These are phyloP conservation scores for Penaeus japonicus DNA, from an alignment of 1,140 invertebrate genomes.

Conservation along the genomic window DNA sequence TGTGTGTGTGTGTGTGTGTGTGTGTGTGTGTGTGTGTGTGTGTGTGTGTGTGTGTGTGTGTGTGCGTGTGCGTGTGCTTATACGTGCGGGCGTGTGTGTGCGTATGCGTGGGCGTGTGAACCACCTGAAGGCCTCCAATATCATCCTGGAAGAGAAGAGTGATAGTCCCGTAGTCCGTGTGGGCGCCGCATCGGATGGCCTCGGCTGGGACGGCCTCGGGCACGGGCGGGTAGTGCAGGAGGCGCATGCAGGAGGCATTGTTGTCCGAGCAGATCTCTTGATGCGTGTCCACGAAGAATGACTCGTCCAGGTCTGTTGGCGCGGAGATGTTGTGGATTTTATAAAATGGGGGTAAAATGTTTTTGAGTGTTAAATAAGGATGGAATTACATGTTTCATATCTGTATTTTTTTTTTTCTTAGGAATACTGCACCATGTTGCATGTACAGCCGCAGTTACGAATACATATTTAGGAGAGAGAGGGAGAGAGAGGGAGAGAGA, in stretches of 20 bases:
- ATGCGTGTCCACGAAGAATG: slow-evolving; percentile 72
- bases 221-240: slow-evolving; percentile 75
- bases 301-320: slow-evolving; percentile 60
- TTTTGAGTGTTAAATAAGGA: too few species aligned
- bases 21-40: too few species aligned
- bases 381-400: background rate
- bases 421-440: background rate
- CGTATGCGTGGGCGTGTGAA: too few species aligned
- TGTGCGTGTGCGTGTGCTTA: too few species aligned
- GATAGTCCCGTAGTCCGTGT: slow-evolving; percentile 78
- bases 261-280: slow-evolving; percentile 71
- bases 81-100: too few species aligned
- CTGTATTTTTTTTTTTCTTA: too few species aligned
- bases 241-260: slow-evolving; percentile 74
- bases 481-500: too few species aligned
- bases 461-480: background rate
- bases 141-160: slow-evolving; percentile 75
- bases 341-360: too few species aligned
- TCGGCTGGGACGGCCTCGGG: slow-evolving; percentile 62
- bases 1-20: too few species aligned
- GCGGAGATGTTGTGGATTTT: too few species aligned
- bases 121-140: slow-evolving; percentile 65
- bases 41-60: too few species aligned
- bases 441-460: too few species aligned
- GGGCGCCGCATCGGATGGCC: slow-evolving; percentile 74